These are phyloP conservation scores for Alligator mississippiensis DNA, from an alignment of 2,113 vertebrate genomes.

Conservation along the genomic window DNA sequence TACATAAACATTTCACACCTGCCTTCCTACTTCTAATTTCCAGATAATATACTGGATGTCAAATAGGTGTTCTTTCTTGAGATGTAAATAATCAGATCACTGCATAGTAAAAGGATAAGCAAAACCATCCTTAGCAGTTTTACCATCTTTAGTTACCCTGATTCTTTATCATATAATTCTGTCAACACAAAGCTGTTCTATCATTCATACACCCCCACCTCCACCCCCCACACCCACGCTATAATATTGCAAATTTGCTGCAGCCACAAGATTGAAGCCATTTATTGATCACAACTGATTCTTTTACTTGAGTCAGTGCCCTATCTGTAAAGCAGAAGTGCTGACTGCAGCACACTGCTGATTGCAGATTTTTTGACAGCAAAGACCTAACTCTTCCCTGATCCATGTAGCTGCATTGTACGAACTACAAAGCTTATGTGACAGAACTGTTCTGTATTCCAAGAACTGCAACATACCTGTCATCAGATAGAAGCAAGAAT, in stretches of 20 bases:
- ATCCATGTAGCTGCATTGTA: slow-evolving; percentile 80
- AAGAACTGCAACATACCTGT: slow-evolving; percentile 78
- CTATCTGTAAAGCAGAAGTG: slow-evolving; percentile 72
- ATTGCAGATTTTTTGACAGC: slow-evolving; percentile 79
- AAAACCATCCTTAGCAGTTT: background rate
- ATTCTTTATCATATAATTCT: background rate
- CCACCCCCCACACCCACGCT: background rate
- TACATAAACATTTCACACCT: background rate
- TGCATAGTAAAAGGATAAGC: background rate
- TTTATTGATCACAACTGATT: slow-evolving; percentile 78
- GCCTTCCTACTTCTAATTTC: background rate
- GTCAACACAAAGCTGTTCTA: background rate
- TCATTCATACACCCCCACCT: background rate
- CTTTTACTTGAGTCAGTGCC: slow-evolving; percentile 60
- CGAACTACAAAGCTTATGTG: slow-evolving; percentile 79
- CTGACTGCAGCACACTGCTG: slow-evolving; percentile 74
- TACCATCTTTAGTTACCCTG: background rate
- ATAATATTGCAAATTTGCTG: slow-evolving; percentile 38
- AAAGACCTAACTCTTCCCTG: slow-evolving; percentile 77
- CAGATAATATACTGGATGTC: background rate
- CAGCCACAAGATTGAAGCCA: slow-evolving; percentile 48
- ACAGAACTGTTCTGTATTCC: slow-evolving; percentile 78
- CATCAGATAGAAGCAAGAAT: slow-evolving; percentile 74
- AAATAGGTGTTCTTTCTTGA: background rate
- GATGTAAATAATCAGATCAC: background rate